Conservation (phyloP, 2,888 invertebrate genomes). For the Pherbina coryleti region DNA sequence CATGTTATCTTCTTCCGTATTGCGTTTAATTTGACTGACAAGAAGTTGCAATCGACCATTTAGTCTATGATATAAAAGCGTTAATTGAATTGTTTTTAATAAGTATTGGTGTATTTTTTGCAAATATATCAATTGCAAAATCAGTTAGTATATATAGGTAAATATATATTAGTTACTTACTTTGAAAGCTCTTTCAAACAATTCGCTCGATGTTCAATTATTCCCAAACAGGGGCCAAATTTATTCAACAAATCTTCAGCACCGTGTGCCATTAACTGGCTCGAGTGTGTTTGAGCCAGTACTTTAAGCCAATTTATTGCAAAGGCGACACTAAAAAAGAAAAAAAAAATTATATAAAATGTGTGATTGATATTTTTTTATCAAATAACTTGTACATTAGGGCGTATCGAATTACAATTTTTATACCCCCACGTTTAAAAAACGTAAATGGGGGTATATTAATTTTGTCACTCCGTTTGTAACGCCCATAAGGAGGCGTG, state of each 20-base stretch:
- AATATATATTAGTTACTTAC: conserved; percentile 52
- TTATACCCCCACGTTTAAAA: no score
- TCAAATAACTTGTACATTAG: no score
- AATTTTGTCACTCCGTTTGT: no score
- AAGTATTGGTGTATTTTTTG: not conserved
- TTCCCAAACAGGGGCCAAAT: conserved; percentile 66
- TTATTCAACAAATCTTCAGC: conserved; percentile 63
- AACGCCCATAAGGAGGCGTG: no score
- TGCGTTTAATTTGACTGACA: conserved; percentile 67
- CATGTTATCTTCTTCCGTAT: conserved; percentile 59
- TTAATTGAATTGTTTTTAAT: not conserved
- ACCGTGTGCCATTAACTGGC: conserved; percentile 67
- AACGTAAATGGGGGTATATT: no score
- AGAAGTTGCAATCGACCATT: conserved; percentile 66
- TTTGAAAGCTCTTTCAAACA: conserved; percentile 65
- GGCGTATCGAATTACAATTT: no score
- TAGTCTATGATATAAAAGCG: conserved; percentile 56
- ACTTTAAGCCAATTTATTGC: conserved; percentile 64
- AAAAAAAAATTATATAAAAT: not conserved
- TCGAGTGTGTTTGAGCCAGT: conserved; percentile 65
- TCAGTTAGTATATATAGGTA: no score
- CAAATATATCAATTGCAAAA: no score
- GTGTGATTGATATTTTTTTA: no score
- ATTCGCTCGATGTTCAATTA: conserved; percentile 66
- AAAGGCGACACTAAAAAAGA: conserved; percentile 60